Evolutionary conservation across 2,797 vertebrate species (phyloP).

Genomic region (Epinephelus malabaricus): DNA sequence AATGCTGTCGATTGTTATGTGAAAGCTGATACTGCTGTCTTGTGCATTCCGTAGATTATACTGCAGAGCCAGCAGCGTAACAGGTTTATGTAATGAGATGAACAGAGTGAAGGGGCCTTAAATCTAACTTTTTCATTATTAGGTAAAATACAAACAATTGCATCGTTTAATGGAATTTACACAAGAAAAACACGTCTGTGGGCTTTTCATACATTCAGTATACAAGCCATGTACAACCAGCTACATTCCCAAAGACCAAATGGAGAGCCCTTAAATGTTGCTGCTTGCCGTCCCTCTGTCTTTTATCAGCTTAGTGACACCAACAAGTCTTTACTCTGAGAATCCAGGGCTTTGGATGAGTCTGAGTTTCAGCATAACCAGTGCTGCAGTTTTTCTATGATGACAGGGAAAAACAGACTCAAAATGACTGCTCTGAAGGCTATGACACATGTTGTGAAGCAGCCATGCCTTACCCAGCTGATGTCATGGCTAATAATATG

Average conservation of each 20-base stretch:
- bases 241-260: background rate
- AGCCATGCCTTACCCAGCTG: slow-evolving; percentile 58
- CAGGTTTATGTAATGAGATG: background rate
- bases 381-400: slow-evolving; percentile 14
- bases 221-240: background rate
- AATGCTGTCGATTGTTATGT: background rate
- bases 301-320: slow-evolving; percentile 12
- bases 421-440: slow-evolving; percentile 3
- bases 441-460: slow-evolving; percentile 51
- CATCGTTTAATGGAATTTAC: background rate
- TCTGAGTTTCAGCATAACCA: background rate
- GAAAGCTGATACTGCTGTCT: slow-evolving; percentile 21
- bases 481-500: slow-evolving; percentile 55
- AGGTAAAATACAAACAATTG: background rate
- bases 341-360: background rate
- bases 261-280: background rate
- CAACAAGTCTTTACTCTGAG: background rate
- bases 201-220: background rate
- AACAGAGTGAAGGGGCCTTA: background rate
- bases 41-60: slow-evolving; percentile 7
- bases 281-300: background rate
- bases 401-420: slow-evolving; percentile 44
- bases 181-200: background rate
- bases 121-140: background rate
- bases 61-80: background rate